These are phyloP conservation scores for Excalfactoria chinensis DNA, from an alignment of 2,113 vertebrate species.

Conservation along the genomic window DNA sequence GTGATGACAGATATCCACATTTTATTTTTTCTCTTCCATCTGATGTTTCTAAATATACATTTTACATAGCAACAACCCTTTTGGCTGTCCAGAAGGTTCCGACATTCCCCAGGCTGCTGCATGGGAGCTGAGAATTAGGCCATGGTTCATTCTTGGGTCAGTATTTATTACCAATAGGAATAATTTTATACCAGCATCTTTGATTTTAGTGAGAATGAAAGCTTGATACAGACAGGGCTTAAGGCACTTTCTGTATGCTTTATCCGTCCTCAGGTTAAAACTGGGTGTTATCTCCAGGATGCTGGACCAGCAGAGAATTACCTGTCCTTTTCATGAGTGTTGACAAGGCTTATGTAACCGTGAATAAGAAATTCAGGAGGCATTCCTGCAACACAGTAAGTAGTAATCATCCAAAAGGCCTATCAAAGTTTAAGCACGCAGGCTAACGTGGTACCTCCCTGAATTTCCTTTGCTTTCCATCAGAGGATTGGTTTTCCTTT, in stretches of 20 bases:
- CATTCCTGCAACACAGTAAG: not conserved
- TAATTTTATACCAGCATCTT: not conserved
- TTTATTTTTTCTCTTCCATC: not conserved
- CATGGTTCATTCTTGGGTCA: not conserved
- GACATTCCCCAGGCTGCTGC: not conserved
- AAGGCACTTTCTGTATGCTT: not conserved
- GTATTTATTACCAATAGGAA: not conserved
- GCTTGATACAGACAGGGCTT: not conserved
- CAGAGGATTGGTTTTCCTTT: not conserved
- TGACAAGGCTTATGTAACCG: not conserved
- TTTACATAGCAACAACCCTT: not conserved
- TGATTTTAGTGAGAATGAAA: not conserved
- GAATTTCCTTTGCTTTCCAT: not conserved
- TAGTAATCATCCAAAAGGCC: not conserved
- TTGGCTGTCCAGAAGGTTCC: not conserved
- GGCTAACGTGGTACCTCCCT: not conserved
- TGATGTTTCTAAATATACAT: not conserved
- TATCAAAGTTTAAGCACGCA: not conserved
- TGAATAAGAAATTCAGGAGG: not conserved
- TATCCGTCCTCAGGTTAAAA: not conserved
- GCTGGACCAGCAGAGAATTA: not conserved
- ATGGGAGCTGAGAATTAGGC: not conserved
- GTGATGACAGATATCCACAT: not conserved
- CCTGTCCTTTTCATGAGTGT: not conserved
- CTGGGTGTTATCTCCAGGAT: not conserved